Percentiles rank a stretch among this genome's conserved stretches.
phyloP scores from a whole-genome alignment of 2,113 vertebrate genomes.

The Promerops cafer region DNA sequence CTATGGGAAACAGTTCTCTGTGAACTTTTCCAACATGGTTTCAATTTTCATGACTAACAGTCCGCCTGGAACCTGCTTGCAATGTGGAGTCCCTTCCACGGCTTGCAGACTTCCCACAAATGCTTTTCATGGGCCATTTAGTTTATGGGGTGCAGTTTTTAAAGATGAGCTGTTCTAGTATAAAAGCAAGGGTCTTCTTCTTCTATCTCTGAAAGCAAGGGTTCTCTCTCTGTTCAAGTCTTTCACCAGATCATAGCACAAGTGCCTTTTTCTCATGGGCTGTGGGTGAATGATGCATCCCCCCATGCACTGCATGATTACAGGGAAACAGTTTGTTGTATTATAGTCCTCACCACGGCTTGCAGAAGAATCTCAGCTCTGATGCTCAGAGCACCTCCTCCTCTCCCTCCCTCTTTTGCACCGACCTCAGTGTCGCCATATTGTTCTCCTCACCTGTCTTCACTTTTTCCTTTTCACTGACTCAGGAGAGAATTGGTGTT shows the following conservation, averaged over 20 bases:
- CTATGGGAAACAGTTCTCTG: neutral
- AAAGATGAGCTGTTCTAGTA: neutral
- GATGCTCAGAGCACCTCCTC: accelerated
- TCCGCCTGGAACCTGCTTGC: accelerated
- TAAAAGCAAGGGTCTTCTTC: neutral
- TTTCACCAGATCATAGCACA: neutral
- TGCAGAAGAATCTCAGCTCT: neutral
- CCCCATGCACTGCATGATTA: neutral
- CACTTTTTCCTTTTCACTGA: neutral
- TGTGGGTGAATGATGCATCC: no score
- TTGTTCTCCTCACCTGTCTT: neutral
- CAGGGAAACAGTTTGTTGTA: neutral
- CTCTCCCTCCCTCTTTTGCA: neutral
- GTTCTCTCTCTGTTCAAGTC: neutral
- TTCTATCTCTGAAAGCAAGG: neutral
- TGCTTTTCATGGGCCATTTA: neutral
- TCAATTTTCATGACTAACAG: neutral
- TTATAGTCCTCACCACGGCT: neutral
- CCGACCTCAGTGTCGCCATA: accelerated
- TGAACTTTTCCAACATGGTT: neutral
- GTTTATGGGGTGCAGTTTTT: neutral
- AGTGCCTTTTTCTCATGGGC: neutral
- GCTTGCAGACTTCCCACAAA: neutral
- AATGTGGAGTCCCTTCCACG: neutral
- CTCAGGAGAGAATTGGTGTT: neutral